These are phyloP conservation scores for Melipona bicolor DNA, from an alignment of 2,888 invertebrate genomes.

Conservation along the genomic window DNA sequence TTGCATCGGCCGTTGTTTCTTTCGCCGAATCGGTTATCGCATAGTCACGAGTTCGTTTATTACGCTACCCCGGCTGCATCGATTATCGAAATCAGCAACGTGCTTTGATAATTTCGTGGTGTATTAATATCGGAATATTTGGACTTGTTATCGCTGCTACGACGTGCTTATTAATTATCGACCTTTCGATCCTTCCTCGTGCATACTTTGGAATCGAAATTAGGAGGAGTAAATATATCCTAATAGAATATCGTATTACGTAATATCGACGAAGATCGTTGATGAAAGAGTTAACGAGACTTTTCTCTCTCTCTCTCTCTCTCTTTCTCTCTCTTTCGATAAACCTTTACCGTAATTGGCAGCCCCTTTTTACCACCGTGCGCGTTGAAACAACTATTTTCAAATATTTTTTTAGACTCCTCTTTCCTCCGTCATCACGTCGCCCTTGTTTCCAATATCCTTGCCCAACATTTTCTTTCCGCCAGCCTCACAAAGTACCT, in stretches of 20 bases:
- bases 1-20: not conserved
- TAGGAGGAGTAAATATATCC: too few relatives aligned
- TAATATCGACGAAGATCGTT: not conserved
- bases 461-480: slow-evolving; percentile 1
- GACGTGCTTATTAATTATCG: not conserved
- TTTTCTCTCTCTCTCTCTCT: too few relatives aligned
- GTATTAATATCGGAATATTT: not conserved
- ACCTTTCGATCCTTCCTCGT: too few relatives aligned
- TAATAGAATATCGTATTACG: not conserved
- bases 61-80: too few relatives aligned
- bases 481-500: not conserved
- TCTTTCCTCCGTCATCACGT: not conserved
- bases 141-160: not conserved
- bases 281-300: not conserved
- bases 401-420: not conserved
- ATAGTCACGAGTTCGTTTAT: too few relatives aligned
- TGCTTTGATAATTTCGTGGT: too few relatives aligned
- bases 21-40: not conserved
- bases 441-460: not conserved
- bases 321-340: too few relatives aligned
- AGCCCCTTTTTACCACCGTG: too few relatives aligned
- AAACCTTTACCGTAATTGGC: not conserved
- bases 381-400: not conserved
- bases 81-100: too few relatives aligned
- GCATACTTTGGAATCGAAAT: not conserved